Conservation (phyloP, 2,888 invertebrate genomes). For the Ormyrus nitidulus region DNA sequence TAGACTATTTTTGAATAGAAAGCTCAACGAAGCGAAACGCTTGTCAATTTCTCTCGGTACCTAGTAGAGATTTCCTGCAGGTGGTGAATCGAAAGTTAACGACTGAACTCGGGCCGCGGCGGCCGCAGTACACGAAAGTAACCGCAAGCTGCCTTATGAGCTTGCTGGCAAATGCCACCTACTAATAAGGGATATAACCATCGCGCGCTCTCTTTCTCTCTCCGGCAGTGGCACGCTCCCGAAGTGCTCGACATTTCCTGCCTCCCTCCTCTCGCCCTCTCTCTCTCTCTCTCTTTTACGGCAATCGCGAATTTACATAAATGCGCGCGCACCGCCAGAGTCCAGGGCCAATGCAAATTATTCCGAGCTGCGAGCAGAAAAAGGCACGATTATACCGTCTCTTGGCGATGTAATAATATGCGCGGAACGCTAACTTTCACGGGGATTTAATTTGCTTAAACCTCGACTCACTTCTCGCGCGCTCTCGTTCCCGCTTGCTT, state of each 20-base stretch:
- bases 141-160: constrained; percentile 41
- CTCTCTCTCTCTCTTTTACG: constrained; percentile 5
- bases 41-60: constrained; percentile 22
- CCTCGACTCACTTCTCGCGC: constrained; percentile 27
- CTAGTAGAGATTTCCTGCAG: constrained; percentile 4
- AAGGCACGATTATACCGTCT: constrained; percentile 45
- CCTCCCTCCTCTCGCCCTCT: background rate
- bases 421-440: constrained; percentile 48
- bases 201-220: constrained; percentile 1
- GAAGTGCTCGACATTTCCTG: constrained; percentile 39
- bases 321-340: constrained; percentile 24
- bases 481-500: background rate
- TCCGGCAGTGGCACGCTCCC: constrained; percentile 11
- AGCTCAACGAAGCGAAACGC: background rate
- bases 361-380: constrained; percentile 38
- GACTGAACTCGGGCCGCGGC: constrained; percentile 11
- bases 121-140: constrained; percentile 27
- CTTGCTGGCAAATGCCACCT: constrained; percentile 33
- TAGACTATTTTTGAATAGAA: too few species aligned
- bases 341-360: constrained; percentile 48
- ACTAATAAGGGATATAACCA: constrained; percentile 53
- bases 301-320: constrained; percentile 53
- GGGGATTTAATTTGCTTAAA: constrained; percentile 54
- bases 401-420: constrained; percentile 40
- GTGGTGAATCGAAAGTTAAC: constrained; percentile 33